Evolutionary conservation across 1,140 invertebrate genomes (phyloP).

Genomic region (Hormaphis cornu): DNA sequence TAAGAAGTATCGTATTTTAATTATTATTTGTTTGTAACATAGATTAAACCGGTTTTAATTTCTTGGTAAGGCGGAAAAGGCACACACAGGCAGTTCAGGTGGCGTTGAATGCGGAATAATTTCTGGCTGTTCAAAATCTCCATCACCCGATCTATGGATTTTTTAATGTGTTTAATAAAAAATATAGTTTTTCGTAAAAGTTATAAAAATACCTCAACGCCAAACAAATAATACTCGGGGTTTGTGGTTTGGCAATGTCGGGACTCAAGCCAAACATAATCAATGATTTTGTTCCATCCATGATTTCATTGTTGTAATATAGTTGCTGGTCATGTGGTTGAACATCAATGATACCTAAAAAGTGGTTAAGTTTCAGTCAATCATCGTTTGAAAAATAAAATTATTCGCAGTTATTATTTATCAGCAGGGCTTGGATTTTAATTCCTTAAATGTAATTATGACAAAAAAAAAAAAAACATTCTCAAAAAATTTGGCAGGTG

Average conservation of each 20-base stretch:
- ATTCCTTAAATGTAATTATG: no score
- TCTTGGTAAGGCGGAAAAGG: no score
- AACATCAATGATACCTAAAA: slow-evolving; percentile 40
- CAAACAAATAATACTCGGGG: slow-evolving; percentile 81
- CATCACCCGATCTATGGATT: slow-evolving; percentile 55
- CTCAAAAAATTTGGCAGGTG: no score
- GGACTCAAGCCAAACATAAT: slow-evolving; percentile 85
- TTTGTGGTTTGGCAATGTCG: slow-evolving; percentile 80
- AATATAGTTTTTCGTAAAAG: not conserved
- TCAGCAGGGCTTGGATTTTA: no score
- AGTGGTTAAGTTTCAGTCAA: not conserved
- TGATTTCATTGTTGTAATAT: slow-evolving; percentile 75
- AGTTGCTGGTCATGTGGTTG: slow-evolving; percentile 76
- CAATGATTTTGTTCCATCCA: slow-evolving; percentile 80
- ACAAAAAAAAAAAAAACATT: no score
- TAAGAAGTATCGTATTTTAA: not conserved
- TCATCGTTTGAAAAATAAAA: not conserved
- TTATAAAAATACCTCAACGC: slow-evolving; percentile 51
- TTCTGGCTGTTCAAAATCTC: slow-evolving; percentile 81
- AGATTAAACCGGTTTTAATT: no score
- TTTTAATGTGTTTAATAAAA: not conserved
- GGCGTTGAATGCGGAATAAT: slow-evolving; percentile 85
- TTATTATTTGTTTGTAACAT: slow-evolving; percentile 74
- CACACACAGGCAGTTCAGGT: slow-evolving; percentile 91
- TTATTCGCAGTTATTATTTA: not conserved